phyloP scores from a whole-genome alignment of 1,140 invertebrate species.

The Araneus ventricosus region DNA sequence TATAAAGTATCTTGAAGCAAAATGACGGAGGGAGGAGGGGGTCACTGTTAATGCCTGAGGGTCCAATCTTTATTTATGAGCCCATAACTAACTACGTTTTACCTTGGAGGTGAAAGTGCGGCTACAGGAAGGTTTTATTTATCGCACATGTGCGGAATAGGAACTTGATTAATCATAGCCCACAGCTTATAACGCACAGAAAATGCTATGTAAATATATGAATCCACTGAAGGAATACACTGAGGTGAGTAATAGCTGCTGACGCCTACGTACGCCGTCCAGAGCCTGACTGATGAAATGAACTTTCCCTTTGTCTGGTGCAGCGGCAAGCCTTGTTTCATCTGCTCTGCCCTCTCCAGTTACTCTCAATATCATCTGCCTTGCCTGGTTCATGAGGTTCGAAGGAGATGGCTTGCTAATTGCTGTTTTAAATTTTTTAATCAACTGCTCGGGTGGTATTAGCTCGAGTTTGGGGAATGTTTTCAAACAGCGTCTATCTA shows the following conservation, averaged over 20 bases:
- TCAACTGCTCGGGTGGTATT: no score
- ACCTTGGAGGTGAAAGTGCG: constrained; percentile 48
- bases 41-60: not conserved
- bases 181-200: not conserved
- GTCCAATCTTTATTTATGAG: constrained; percentile 58
- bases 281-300: no score
- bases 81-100: not conserved
- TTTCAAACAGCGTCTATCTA: no score
- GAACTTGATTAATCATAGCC: constrained; percentile 50
- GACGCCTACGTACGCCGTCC: constrained; percentile 9
- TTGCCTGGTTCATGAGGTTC: not conserved
- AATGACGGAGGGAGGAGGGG: not conserved
- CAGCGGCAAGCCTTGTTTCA: no score
- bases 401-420: not conserved
- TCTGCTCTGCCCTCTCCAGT: no score
- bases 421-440: not conserved
- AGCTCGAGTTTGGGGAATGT: no score
- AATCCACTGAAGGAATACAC: not conserved
- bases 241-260: constrained; percentile 16
- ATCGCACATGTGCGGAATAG: constrained; percentile 1
- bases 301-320: no score
- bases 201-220: constrained; percentile 30
- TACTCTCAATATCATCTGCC: not conserved
- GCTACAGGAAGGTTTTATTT: no score
- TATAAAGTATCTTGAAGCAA: not conserved